These are phyloP conservation scores for Porites lobata DNA, from an alignment of 92 coral and sea anemone species.

Conservation along the genomic window DNA sequence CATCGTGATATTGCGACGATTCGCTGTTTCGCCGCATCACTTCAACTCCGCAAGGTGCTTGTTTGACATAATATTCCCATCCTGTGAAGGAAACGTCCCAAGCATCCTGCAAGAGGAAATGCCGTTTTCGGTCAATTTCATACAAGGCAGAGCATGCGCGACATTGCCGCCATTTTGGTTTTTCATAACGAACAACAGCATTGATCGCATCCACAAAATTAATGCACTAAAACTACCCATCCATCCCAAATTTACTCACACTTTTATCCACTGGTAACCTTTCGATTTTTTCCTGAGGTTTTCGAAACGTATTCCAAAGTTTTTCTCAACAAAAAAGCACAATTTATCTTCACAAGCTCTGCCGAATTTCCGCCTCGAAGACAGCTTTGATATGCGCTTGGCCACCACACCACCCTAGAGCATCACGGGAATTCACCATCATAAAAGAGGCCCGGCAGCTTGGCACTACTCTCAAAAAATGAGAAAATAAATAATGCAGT, in stretches of 20 bases:
- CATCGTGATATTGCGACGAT: slow-evolving; percentile 97
- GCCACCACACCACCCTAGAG: slow-evolving; percentile 30
- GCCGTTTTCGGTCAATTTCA: slow-evolving; percentile 66
- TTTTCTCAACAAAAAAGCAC: slow-evolving; percentile 31
- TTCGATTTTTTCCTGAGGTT: slow-evolving; percentile 38
- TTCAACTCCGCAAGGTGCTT: slow-evolving; percentile 49
- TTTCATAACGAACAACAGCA: slow-evolving; percentile 32
- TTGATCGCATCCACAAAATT: slow-evolving; percentile 72
- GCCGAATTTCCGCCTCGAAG: slow-evolving; percentile 20
- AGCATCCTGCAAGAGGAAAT: slow-evolving; percentile 56
- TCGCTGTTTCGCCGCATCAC: slow-evolving; percentile 97
- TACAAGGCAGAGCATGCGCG: slow-evolving; percentile 93
- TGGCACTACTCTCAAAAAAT: slow-evolving; percentile 10
- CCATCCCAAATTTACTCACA: slow-evolving; percentile 73
- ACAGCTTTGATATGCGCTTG: slow-evolving; percentile 55
- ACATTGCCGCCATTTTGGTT: slow-evolving; percentile 99
- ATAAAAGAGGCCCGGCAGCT: slow-evolving; percentile 43
- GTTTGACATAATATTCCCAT: slow-evolving; percentile 32
- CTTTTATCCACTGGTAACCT: slow-evolving; percentile 59
- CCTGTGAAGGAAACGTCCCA: slow-evolving; percentile 19
- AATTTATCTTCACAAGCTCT: slow-evolving; percentile 21
- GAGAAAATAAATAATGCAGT: neutral
- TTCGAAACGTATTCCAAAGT: slow-evolving; percentile 42
- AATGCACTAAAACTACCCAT: slow-evolving; percentile 74
- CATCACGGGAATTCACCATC: slow-evolving; percentile 44